Evolutionary conservation across 2,113 vertebrate genomes (phyloP), one percentile per base, ranked within the genome.

Genomic region (Sinosuthora webbiana): DNA sequence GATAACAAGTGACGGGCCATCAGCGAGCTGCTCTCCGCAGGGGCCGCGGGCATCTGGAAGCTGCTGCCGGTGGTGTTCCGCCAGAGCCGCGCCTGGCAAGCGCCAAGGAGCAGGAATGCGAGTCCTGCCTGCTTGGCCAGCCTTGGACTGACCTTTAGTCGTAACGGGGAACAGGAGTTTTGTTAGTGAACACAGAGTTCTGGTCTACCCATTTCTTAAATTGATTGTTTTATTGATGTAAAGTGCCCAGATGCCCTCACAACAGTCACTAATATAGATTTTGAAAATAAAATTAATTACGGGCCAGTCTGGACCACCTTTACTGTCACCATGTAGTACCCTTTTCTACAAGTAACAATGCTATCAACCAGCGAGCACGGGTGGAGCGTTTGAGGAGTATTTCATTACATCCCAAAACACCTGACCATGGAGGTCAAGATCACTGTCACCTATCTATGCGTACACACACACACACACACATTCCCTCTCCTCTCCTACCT

Each of bases 281-380:
- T 92, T 53, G 85, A 97, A 96, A 96, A 95, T 96, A 96, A 94
- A 97, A 96, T 96, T 97, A 96, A 96, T 95, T 95, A 96, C 93
- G 92, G 76, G 60, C 96, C 88, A 92, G 92, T 68, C 90, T 94
- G 93, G 95, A 93, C 93, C 94, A 96, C 94, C 93, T 95, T 95
- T 88, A 92, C 94, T 95, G 95, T 93, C 95, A 96, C 21, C 89
- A 44, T 1, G 41, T 56, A 90, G 93, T 68, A 94, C 90, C 93
- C 94, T 96, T 88, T 92, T 75, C 90, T 68, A 60, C 92, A 93
- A 86, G 92, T 60, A 95, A 95, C 95, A 94, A 94, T 77, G 87
- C 93, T 79, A 80, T 90, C 95, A 96, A 91, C 42, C 78, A 42
- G 67, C 9, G 0, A 91, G 90, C 85, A 60, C 41, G 35, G 88